A percentile compares a stretch with the other conserved stretches of the same genome.
Evolutionary conservation across 2,888 invertebrate genomes (phyloP).

Genomic region (Schizotus pectinicornis): DNA sequence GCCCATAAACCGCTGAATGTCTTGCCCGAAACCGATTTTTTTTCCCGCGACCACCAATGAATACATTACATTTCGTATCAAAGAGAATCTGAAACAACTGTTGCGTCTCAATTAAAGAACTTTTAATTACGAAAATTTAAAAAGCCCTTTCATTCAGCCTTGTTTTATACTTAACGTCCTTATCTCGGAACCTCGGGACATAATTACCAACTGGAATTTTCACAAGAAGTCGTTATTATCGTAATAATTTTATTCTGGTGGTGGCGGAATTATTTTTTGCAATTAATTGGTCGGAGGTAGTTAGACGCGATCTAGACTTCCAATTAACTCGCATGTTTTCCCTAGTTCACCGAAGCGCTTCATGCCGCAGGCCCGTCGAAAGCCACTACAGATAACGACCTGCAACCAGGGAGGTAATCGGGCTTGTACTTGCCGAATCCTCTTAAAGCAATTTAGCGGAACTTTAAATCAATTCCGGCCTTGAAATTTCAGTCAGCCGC

Average conservation of each 20-base stretch:
- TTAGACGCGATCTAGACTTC: too few relatives aligned
- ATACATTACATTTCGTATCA: conserved; percentile 34
- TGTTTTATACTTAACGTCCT: conserved; percentile 41
- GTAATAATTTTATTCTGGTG: conserved; percentile 35
- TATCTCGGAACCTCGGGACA: conserved; percentile 44
- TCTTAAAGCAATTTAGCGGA: too few relatives aligned
- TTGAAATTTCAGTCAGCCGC: too few relatives aligned
- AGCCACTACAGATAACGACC: too few relatives aligned
- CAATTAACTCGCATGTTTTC: too few relatives aligned
- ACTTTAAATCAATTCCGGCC: too few relatives aligned
- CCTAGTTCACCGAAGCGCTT: too few relatives aligned
- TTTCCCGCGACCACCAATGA: conserved; percentile 27
- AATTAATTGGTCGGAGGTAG: conserved; percentile 5
- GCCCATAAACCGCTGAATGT: conserved; percentile 12
- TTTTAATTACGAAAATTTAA: conserved; percentile 51
- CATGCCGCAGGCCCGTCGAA: too few relatives aligned
- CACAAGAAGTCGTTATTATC: conserved; percentile 41
- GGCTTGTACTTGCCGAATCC: too few relatives aligned
- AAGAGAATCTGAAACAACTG: conserved; percentile 46
- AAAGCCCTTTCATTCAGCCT: conserved; percentile 36
- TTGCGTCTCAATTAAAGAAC: conserved; percentile 52
- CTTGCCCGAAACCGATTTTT: conserved; percentile 11
- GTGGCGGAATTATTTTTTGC: conserved; percentile 8
- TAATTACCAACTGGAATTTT: conserved; percentile 42
- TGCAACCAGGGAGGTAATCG: too few relatives aligned